These are phyloP conservation scores for Bombus affinis DNA, from an alignment of 1,140 invertebrate species.

Conservation along the genomic window DNA sequence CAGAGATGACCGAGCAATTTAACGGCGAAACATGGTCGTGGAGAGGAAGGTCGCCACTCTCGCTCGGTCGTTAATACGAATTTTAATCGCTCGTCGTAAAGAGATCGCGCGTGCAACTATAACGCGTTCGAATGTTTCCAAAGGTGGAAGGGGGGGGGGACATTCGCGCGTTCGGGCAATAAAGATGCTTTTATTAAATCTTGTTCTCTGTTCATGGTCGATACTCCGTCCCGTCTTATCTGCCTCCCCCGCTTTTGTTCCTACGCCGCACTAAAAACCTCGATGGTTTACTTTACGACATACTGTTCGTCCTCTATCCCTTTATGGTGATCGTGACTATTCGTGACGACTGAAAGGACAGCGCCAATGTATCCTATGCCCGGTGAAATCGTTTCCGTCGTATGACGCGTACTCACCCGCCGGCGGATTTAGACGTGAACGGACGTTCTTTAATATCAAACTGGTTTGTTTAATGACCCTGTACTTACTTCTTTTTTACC, in stretches of 20 bases:
- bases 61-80: conserved; percentile 67
- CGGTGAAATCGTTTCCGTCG: conserved; percentile 25
- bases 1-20: background rate
- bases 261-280: conserved; percentile 30
- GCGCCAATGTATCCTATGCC: conserved; percentile 24
- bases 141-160: background rate
- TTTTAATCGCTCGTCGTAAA: conserved; percentile 75
- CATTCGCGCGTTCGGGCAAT: conserved; percentile 55
- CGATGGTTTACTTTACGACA: conserved; percentile 61
- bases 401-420: background rate
- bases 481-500: conserved; percentile 18
- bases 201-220: conserved; percentile 22
- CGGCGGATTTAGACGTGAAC: conserved; percentile 39
- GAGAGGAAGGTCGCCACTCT: conserved; percentile 12
- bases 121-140: background rate
- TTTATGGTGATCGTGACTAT: conserved; percentile 67
- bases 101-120: conserved; percentile 33
- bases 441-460: conserved; percentile 40
- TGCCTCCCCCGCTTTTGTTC: conserved; percentile 29
- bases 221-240: conserved; percentile 26
- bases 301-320: conserved; percentile 30
- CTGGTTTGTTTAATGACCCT: conserved; percentile 51
- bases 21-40: background rate
- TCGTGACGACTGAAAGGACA: conserved; percentile 64
- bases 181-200: conserved; percentile 71